A percentile compares a stretch with the other conserved stretches of the same genome.
These are phyloP conservation scores for Ichneumoninae sp. DNA, from an alignment of 2,888 invertebrate genomes.

Conservation along the genomic window DNA sequence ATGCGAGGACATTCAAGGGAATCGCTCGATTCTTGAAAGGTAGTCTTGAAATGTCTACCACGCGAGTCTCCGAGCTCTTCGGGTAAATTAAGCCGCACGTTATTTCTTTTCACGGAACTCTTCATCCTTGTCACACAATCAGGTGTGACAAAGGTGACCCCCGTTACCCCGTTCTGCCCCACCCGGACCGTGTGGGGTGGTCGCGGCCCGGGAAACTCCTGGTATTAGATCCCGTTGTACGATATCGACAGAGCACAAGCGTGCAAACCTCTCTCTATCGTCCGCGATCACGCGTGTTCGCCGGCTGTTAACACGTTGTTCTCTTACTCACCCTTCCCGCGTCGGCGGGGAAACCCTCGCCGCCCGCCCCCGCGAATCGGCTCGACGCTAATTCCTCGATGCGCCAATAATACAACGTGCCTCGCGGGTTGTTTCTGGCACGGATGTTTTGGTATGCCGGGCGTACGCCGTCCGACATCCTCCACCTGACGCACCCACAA, in stretches of 20 bases:
- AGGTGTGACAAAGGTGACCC: background rate
- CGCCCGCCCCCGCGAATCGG: background rate
- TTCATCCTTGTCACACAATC: background rate
- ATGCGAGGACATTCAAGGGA: too few species aligned
- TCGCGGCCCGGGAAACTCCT: slow-evolving; percentile 30
- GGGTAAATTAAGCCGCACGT: background rate
- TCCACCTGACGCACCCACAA: slow-evolving; percentile 27
- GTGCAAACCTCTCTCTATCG: slow-evolving; percentile 16
- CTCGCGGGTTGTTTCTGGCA: slow-evolving; percentile 9
- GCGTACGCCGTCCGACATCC: background rate
- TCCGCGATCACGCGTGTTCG: slow-evolving; percentile 54
- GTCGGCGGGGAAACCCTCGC: background rate
- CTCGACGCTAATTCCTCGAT: slow-evolving; percentile 45
- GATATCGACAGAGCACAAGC: slow-evolving; percentile 16
- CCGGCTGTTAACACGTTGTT: slow-evolving; percentile 57
- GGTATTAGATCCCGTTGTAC: slow-evolving; percentile 17
- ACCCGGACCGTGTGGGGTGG: slow-evolving; percentile 64
- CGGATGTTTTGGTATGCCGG: slow-evolving; percentile 6
- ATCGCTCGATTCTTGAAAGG: background rate
- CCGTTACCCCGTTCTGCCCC: slow-evolving; percentile 36
- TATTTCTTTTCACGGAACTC: too few species aligned
- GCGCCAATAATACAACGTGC: slow-evolving; percentile 48
- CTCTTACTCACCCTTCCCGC: slow-evolving; percentile 44
- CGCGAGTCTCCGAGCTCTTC: background rate
- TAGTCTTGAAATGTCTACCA: background rate